Conservation (phyloP, 2,888 invertebrate species). For the Cataglyphis cursor region DNA sequence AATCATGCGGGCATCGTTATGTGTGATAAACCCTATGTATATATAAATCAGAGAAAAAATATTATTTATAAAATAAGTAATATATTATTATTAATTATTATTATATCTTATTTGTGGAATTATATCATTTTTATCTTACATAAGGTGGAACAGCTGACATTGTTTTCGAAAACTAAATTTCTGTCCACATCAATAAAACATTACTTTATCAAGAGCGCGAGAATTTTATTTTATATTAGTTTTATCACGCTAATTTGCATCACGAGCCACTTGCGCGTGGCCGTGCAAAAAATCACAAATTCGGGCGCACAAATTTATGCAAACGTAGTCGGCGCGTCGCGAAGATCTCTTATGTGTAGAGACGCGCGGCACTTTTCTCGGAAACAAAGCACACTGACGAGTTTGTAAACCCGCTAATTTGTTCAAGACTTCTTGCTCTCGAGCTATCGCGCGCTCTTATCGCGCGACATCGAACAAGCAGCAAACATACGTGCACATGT, state of each 20-base stretch:
- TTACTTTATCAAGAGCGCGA: not conserved
- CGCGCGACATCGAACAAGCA: not conserved
- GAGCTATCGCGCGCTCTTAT: not conserved
- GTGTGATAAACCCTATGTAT: no score
- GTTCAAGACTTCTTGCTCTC: slow-evolving; percentile 72
- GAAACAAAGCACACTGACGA: slow-evolving; percentile 80
- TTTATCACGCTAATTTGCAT: slow-evolving; percentile 83
- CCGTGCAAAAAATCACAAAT: slow-evolving; percentile 73
- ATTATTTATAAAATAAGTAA: not conserved
- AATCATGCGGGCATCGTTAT: not conserved
- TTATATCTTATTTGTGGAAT: not conserved
- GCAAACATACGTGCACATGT: not conserved
- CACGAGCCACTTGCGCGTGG: slow-evolving; percentile 79
- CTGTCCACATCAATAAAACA: not conserved
- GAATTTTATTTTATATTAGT: slow-evolving; percentile 58
- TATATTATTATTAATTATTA: not conserved
- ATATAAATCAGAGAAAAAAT: not conserved
- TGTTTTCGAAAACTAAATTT: not conserved
- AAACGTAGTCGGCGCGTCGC: slow-evolving; percentile 57
- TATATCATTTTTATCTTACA: not conserved
- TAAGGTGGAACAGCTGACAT: not conserved
- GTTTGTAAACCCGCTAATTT: slow-evolving; percentile 85
- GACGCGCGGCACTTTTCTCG: slow-evolving; percentile 70
- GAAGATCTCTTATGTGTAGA: slow-evolving; percentile 65
- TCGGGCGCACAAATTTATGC: slow-evolving; percentile 47